Base-by-base conservation (phyloP, 2,888 invertebrate species). In the Cataglyphis rosenhaueri region DNA sequence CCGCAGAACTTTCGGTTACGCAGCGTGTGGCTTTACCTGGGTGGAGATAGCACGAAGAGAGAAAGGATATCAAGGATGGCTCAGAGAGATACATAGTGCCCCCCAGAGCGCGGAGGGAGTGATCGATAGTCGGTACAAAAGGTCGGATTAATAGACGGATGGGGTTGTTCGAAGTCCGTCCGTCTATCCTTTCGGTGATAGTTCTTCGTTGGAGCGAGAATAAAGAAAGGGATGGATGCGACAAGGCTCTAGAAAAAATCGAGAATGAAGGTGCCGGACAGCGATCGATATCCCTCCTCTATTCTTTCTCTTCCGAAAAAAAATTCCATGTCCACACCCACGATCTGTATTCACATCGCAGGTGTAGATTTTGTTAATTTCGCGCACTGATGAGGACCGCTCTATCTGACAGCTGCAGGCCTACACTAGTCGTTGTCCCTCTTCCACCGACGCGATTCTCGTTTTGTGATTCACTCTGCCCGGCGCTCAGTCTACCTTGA, bases 61-160 rank as follows among this genome's bases (percentile, higher is more conserved):
- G 66, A 59, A 83, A 64, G 65, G 68, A 55, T 81, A 83, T 74
- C 66, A 66, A 66, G 66, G 65, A 55, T 35, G 29, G 48, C 57
- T 61, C 62, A 9, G 35, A 59, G 78, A 86, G 70, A 82, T 83
- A 74, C 71, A 78, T 61, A 71, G 75, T 61, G 65, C 86, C 88
- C 85, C 87, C 87, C 75, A 84, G 81, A 70, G 90, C 38, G 88
- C 57, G 73, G 15, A 73, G 83, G 87, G 87, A 88, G 91, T 92
- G 91, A 93, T 92, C 91, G 93, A 93, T 92, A 89, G 90, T 79
- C 82, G 86, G 64, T 87, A 90, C 87, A 89, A 91, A 92, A 92
- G 91, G 88, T 92, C 89, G 90, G 91, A 91, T 92, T 92, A 92
- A 92, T 91, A 89, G 92, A 92, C 89, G 88, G 86, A 91, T 88